Percentiles rank a stretch among this genome's conserved stretches.
These are phyloP conservation scores for Galendromus occidentalis DNA, from an alignment of 1,140 invertebrate species.

Conservation along the genomic window DNA sequence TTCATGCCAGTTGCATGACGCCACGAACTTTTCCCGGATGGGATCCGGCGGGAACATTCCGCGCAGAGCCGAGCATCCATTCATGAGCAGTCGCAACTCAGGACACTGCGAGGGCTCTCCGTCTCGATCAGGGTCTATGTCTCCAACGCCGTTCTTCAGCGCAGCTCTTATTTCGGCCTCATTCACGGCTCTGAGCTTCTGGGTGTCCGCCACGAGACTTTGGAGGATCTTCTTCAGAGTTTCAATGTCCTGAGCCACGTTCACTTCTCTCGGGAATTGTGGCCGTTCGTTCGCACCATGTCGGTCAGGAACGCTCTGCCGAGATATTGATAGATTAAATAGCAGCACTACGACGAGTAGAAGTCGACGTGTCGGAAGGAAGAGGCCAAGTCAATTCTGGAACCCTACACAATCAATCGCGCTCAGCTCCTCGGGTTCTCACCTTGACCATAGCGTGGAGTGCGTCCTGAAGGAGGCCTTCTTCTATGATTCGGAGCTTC, in stretches of 20 bases:
- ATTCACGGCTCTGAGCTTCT: not conserved
- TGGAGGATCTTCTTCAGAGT: not conserved
- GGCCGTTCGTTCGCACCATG: not conserved
- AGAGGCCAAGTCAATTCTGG: too few relatives aligned
- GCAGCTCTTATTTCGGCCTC: not conserved
- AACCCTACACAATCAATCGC: too few relatives aligned
- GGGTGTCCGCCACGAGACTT: not conserved
- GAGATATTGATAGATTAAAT: too few relatives aligned
- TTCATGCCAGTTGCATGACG: constrained; percentile 3
- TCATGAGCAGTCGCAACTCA: not conserved
- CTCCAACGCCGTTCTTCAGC: not conserved
- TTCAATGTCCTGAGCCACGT: constrained; percentile 3
- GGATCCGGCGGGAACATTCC: not conserved
- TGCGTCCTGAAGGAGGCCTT: constrained; percentile 1
- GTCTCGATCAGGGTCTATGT: not conserved
- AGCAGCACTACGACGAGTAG: too few relatives aligned
- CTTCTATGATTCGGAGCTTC: not conserved
- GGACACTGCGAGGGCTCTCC: not conserved
- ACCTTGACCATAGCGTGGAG: not conserved
- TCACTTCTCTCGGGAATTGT: not conserved
- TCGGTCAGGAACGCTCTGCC: too few relatives aligned
- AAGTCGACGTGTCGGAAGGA: too few relatives aligned
- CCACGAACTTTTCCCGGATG: not conserved
- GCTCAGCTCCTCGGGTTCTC: too few relatives aligned
- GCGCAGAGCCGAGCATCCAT: not conserved